phyloP scores from a whole-genome alignment of 30 jellyfish, hydroid and myxozoan species.

The Turritopsis dohrnii region DNA sequence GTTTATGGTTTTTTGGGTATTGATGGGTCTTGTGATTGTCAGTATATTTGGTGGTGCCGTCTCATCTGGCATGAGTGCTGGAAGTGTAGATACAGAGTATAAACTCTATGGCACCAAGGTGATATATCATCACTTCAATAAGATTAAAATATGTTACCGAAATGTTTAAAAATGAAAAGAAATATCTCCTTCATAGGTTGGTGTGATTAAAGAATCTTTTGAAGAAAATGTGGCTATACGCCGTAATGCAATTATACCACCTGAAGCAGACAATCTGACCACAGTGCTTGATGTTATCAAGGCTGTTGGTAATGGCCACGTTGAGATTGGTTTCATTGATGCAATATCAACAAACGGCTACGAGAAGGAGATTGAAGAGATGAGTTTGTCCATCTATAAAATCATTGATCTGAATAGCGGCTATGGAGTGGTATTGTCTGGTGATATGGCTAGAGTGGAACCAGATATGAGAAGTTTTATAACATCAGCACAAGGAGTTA shows the following conservation, averaged over 20 bases:
- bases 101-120: constrained; percentile 24
- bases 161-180: too few species aligned
- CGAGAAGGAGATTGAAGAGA: not conserved
- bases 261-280: not conserved
- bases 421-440: constrained; percentile 16
- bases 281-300: not conserved
- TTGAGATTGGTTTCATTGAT: constrained; percentile 28
- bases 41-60: constrained; percentile 32
- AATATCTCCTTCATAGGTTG: constrained; percentile 10
- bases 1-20: constrained; percentile 7
- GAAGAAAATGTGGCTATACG: constrained; percentile 17
- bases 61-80: constrained; percentile 24
- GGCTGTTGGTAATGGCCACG: constrained; percentile 4
- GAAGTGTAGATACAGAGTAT: not conserved
- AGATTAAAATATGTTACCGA: too few species aligned
- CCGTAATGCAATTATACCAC: not conserved
- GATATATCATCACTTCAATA: not conserved
- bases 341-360: not conserved
- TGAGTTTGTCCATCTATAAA: constrained; percentile 7
- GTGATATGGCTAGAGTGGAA: constrained; percentile 9
- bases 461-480: constrained; percentile 7
- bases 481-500: constrained; percentile 5
- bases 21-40: constrained; percentile 15
- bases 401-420: constrained; percentile 9
- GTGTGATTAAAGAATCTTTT: constrained; percentile 6